Evolutionary conservation across 2,797 vertebrate species (phyloP).

Genomic region (Crossoptilon crossoptilon): DNA sequence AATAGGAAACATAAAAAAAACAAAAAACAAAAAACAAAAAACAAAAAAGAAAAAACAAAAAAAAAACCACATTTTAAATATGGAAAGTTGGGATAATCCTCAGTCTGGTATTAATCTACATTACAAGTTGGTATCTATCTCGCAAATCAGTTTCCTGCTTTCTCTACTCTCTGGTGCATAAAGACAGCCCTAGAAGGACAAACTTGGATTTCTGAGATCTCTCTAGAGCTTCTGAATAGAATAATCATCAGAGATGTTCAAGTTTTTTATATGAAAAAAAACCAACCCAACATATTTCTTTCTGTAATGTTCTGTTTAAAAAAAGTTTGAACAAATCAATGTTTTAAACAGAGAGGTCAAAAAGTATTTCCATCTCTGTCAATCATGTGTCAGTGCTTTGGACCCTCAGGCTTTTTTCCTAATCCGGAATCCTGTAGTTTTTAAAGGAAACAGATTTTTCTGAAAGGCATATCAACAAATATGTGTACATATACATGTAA

Average conservation of each 20-base stretch:
- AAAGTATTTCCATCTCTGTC: neutral
- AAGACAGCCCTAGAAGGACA: neutral
- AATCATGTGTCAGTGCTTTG: neutral
- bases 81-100: neutral
- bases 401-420: neutral
- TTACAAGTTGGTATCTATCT: neutral
- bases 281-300: neutral
- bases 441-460: neutral
- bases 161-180: neutral
- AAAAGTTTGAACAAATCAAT: neutral
- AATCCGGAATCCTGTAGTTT: neutral
- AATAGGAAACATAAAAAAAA: neutral
- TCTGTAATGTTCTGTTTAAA: neutral
- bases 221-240: neutral
- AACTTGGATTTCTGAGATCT: neutral
- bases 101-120: neutral
- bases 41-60: neutral
- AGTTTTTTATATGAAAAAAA: neutral
- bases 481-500: rapidly evolving
- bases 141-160: neutral
- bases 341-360: neutral
- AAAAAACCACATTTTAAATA: neutral
- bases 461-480: neutral
- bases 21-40: too few relatives aligned
- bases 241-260: neutral